phyloP scores from a whole-genome alignment of 2,888 invertebrate species.

The Nycteola revayana region DNA sequence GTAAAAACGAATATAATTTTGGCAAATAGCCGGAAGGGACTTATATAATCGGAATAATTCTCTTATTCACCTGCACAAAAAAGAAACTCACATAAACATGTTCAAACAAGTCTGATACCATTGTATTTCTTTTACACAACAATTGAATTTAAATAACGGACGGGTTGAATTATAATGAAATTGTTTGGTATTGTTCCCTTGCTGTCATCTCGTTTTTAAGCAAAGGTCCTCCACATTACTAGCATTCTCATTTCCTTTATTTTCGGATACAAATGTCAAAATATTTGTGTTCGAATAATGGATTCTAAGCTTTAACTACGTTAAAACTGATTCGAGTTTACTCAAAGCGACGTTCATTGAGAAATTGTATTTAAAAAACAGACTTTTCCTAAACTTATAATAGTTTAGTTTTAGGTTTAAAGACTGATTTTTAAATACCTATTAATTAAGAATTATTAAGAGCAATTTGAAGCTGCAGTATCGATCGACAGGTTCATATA shows the following conservation, averaged over 20 bases:
- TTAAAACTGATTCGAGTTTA: constrained; percentile 1
- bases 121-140: constrained; percentile 31
- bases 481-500: too few relatives aligned
- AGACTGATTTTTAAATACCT: too few relatives aligned
- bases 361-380: constrained; percentile 23
- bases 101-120: constrained; percentile 34
- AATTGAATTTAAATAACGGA: constrained; percentile 29
- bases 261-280: constrained; percentile 12
- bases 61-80: constrained; percentile 24
- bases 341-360: constrained; percentile 15
- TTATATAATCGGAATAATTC: constrained; percentile 27
- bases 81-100: constrained; percentile 7
- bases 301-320: constrained; percentile 3
- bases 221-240: constrained; percentile 5
- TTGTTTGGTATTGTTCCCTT: constrained; percentile 20
- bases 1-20: too few relatives aligned
- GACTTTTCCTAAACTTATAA: constrained; percentile 18
- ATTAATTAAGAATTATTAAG: too few relatives aligned
- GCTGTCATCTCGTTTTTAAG: constrained; percentile 16
- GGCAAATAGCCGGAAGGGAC: constrained; percentile 39
- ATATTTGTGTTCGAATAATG: background rate
- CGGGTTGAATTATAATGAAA: constrained; percentile 28
- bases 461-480: too few relatives aligned
- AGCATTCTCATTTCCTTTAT: constrained; percentile 15
- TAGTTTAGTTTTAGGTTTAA: too few relatives aligned